Conservation (phyloP, 2,888 invertebrate genomes). For the Leucophenga maculata region DNA sequence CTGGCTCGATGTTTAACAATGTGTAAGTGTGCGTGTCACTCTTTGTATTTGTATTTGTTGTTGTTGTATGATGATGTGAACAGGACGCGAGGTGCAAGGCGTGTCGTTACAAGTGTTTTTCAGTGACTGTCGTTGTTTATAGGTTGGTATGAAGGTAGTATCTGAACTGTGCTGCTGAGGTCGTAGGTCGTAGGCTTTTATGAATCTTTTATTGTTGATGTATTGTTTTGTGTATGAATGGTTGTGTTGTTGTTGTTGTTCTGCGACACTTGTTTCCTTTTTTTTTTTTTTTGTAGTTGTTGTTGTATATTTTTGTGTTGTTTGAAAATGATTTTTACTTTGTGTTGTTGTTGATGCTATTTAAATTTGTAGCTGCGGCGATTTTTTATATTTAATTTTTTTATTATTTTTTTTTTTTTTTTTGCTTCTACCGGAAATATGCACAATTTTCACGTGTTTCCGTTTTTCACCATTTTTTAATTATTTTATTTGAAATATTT, state of each 20-base stretch:
- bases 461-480: not conserved
- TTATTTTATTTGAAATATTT: conserved; percentile 15
- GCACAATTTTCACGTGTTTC: conserved; percentile 44
- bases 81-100: not conserved
- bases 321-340: not conserved
- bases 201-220: conserved; percentile 19
- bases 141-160: conserved; percentile 12
- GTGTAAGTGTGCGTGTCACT: conserved; percentile 3
- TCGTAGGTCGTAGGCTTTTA: not conserved
- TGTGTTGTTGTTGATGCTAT: not conserved
- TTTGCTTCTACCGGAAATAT: conserved; percentile 18
- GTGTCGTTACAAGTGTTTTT: conserved; percentile 60
- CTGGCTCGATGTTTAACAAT: not conserved
- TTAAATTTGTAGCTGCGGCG: not conserved
- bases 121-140: conserved; percentile 32
- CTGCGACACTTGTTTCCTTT: conserved; percentile 26
- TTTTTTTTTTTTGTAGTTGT: conserved; percentile 34
- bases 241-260: conserved; percentile 10
- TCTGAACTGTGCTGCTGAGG: conserved; percentile 4
- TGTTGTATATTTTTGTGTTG: conserved; percentile 41
- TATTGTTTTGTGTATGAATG: conserved; percentile 27
- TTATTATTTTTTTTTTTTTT: conserved; percentile 29
- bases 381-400: conserved; percentile 16
- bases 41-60: conserved; percentile 5
- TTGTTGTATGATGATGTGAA: conserved; percentile 28